Conservation (phyloP, 2,113 vertebrate genomes). For the Regulus satrapa region DNA sequence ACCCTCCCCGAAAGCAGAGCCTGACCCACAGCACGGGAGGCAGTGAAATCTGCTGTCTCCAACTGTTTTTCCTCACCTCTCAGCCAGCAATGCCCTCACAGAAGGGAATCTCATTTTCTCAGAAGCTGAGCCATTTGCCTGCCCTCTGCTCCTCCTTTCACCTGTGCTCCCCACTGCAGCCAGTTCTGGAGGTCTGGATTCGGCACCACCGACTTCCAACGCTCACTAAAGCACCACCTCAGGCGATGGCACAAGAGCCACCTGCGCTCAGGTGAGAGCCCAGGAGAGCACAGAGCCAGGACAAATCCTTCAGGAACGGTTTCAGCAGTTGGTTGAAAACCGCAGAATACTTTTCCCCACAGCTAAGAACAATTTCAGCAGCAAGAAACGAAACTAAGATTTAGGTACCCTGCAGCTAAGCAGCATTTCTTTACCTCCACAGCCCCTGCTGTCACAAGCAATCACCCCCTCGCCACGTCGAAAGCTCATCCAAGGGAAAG, state of each 20-base stretch:
- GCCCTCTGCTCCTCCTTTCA: background rate
- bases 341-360: background rate
- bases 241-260: background rate
- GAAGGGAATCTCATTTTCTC: background rate
- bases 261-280: background rate
- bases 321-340: background rate
- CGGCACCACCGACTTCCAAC: background rate
- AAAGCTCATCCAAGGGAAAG: background rate
- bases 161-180: background rate
- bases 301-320: background rate
- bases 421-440: background rate
- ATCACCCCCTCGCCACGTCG: fast-evolving
- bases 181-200: background rate
- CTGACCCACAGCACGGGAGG: fast-evolving
- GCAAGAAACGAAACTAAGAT: background rate
- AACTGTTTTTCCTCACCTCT: background rate
- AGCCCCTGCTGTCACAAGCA: background rate
- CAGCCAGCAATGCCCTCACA: background rate
- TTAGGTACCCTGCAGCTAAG: background rate
- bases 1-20: background rate
- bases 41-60: background rate
- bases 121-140: background rate
- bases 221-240: background rate
- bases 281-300: background rate
- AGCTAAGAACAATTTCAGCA: background rate